Conservation (phyloP, 2,888 invertebrate genomes). For the Calameuta idolon region DNA sequence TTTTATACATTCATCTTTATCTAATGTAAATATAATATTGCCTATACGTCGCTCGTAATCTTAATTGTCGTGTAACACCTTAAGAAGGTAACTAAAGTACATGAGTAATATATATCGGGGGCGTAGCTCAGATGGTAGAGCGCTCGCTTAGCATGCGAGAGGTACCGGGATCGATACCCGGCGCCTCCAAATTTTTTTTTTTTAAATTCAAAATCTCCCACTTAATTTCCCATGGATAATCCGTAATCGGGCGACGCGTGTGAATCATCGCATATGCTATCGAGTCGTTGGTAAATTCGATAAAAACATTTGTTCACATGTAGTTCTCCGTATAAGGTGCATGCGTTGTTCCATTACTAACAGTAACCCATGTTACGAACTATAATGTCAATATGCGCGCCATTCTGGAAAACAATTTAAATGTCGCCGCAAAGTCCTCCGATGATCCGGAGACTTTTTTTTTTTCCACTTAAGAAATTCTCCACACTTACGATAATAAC, state of each 20-base stretch:
- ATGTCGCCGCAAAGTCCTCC: background rate
- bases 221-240: background rate
- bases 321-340: background rate
- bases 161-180: slow-evolving; percentile 64
- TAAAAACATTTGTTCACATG: background rate
- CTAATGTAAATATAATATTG: background rate
- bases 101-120: slow-evolving; percentile 21
- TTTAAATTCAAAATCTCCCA: background rate
- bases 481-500: background rate
- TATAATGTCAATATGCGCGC: background rate
- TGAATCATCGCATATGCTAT: background rate
- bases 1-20: background rate
- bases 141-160: slow-evolving; percentile 62
- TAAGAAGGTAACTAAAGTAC: background rate
- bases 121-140: slow-evolving; percentile 51
- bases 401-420: background rate
- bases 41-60: background rate
- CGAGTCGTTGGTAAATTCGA: background rate
- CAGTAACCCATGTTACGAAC: too few species aligned
- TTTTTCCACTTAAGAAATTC: background rate
- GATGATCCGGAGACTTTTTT: background rate
- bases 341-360: background rate
- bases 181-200: slow-evolving; percentile 49
- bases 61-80: background rate
- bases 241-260: background rate